phyloP scores from a whole-genome alignment of 2,797 vertebrate species.

The Anguilla anguilla region DNA sequence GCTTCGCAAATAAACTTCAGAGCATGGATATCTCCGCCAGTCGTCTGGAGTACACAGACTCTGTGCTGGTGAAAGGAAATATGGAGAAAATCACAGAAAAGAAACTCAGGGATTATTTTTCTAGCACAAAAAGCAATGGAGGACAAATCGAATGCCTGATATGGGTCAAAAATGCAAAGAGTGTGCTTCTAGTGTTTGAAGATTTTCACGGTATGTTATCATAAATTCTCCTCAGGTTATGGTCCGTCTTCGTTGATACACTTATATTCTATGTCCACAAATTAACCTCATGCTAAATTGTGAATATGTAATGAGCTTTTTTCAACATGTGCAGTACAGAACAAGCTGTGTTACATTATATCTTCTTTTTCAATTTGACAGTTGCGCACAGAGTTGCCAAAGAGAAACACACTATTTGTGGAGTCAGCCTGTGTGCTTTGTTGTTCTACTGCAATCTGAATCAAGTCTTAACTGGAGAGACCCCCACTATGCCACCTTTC shows the following conservation, averaged over 20 bases:
- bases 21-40: constrained; percentile 48
- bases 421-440: constrained; percentile 32
- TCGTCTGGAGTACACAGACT: constrained; percentile 50
- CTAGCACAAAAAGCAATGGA: constrained; percentile 52
- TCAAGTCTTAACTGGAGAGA: constrained; percentile 48
- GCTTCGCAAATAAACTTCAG: constrained; percentile 45
- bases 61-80: constrained; percentile 53
- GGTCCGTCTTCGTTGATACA: not conserved
- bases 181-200: constrained; percentile 48
- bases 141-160: constrained; percentile 44
- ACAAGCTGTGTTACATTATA: not conserved
- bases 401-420: constrained; percentile 43
- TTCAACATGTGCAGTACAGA: not conserved
- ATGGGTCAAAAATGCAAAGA: constrained; percentile 39
- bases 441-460: constrained; percentile 52
- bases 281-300: not conserved
- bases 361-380: constrained; percentile 37
- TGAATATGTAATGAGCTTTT: not conserved
- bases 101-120: constrained; percentile 50
- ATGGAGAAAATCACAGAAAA: constrained; percentile 45
- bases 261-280: not conserved
- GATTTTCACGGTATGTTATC: constrained; percentile 49
- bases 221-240: not conserved
- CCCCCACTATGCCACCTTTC: constrained; percentile 15
- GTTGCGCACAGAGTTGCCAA: constrained; percentile 49